Evolutionary conservation across 2,888 invertebrate genomes (phyloP).

Genomic region (Pycnomerus fuliginosus): DNA sequence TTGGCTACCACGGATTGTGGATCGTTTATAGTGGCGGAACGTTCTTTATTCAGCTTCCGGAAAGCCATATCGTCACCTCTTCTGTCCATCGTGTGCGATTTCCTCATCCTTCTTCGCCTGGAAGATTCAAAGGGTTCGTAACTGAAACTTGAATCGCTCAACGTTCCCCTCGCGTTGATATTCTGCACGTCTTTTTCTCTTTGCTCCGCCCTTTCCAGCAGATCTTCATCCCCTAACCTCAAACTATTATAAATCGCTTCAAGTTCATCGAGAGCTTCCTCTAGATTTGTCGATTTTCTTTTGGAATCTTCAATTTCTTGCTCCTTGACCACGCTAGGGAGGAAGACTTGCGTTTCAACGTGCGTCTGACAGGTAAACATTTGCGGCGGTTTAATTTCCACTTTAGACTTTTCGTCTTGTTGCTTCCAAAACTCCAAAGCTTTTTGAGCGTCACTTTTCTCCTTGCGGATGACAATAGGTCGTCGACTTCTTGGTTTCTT

Average conservation of each 20-base stretch:
- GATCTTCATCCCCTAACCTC: slow-evolving; percentile 79
- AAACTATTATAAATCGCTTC: slow-evolving; percentile 90
- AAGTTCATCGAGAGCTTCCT: slow-evolving; percentile 84
- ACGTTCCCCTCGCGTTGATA: slow-evolving; percentile 40
- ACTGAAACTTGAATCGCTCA: slow-evolving; percentile 51
- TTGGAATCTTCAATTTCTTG: slow-evolving; percentile 39
- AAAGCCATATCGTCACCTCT: slow-evolving; percentile 80
- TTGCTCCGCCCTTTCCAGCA: slow-evolving; percentile 76
- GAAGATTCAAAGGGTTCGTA: slow-evolving; percentile 48
- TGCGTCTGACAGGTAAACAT: slow-evolving; percentile 49
- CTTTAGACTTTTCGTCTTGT: slow-evolving; percentile 56
- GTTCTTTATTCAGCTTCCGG: slow-evolving; percentile 67
- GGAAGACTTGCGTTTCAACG: slow-evolving; percentile 47
- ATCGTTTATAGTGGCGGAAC: slow-evolving; percentile 53
- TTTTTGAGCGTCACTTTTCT: slow-evolving; percentile 50
- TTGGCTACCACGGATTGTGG: slow-evolving; percentile 55
- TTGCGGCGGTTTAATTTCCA: slow-evolving; percentile 39
- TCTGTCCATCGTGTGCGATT: slow-evolving; percentile 62
- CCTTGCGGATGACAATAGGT: slow-evolving; percentile 66
- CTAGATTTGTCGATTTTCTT: slow-evolving; percentile 75
- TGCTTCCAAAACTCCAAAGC: slow-evolving; percentile 67
- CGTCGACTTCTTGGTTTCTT: slow-evolving; percentile 71
- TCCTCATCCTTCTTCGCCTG: slow-evolving; percentile 41
- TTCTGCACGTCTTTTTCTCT: slow-evolving; percentile 57
- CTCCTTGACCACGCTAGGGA: slow-evolving; percentile 39